A percentile compares a stretch with the other conserved stretches of the same genome.
phyloP scores from a whole-genome alignment of 2,113 vertebrate species.

The Myotis brandtii region DNA sequence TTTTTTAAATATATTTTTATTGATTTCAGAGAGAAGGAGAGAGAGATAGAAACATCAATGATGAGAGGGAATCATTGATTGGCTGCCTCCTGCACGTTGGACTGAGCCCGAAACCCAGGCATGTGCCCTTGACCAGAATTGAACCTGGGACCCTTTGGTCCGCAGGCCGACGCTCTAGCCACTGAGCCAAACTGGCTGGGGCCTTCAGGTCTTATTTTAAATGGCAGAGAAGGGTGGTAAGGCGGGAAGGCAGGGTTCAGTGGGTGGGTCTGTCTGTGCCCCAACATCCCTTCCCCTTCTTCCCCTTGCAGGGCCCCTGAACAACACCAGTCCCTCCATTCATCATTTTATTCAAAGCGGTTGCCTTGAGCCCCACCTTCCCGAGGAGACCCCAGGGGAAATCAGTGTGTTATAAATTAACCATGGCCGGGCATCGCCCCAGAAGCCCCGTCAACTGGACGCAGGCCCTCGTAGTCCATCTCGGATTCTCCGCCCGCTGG shows the following conservation, averaged over 20 bases:
- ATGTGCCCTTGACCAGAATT: too few species aligned
- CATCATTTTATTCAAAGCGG: slow-evolving; percentile 73
- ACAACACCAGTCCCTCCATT: not conserved
- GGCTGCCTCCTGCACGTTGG: too few species aligned
- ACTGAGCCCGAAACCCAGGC: too few species aligned
- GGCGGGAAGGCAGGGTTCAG: not conserved
- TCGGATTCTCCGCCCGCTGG: fast-evolving
- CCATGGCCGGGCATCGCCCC: not conserved
- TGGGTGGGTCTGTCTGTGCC: too few species aligned
- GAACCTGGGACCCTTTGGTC: too few species aligned
- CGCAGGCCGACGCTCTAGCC: too few species aligned
- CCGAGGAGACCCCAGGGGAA: not conserved
- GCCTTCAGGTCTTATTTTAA: not conserved
- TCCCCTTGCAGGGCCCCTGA: not conserved
- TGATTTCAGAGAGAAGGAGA: too few species aligned
- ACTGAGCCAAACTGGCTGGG: too few species aligned
- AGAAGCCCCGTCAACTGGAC: not conserved
- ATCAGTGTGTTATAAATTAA: slow-evolving; percentile 74
- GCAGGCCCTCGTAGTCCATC: not conserved
- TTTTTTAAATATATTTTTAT: too few species aligned
- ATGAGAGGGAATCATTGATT: too few species aligned
- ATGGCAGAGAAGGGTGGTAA: not conserved
- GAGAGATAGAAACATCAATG: too few species aligned
- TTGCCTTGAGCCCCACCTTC: not conserved
- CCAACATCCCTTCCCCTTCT: fast-evolving